Evolutionary conservation across 2,888 invertebrate genomes (phyloP).

Genomic region (Eupithecia vulgata): DNA sequence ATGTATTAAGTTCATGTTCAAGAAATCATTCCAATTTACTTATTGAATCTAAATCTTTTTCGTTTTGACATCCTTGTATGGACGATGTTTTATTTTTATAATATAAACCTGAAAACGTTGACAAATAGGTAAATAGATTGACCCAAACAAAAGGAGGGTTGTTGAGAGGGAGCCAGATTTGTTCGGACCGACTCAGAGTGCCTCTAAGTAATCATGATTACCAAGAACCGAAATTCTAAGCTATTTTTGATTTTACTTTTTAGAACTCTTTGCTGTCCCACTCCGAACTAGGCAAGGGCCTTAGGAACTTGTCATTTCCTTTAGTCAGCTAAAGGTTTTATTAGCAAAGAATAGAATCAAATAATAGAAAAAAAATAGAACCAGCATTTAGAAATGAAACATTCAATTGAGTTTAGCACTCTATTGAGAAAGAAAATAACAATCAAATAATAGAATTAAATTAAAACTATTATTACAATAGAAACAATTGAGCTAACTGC

Average conservation of each 20-base stretch:
- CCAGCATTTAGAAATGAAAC: no score
- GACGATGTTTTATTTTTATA: neutral
- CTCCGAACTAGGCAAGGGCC: neutral
- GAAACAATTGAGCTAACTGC: no score
- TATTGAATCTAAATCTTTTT: neutral
- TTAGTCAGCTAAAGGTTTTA: neutral
- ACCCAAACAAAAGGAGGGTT: neutral
- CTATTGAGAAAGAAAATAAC: no score
- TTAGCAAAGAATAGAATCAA: no score
- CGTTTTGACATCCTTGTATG: neutral
- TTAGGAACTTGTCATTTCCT: neutral
- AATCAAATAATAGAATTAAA: no score
- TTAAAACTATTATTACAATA: no score
- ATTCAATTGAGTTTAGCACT: no score
- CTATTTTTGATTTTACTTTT: neutral
- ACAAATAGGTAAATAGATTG: neutral
- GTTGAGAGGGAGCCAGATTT: neutral
- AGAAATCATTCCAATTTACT: slow-evolving; percentile 1
- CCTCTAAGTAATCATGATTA: neutral
- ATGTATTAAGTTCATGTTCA: neutral
- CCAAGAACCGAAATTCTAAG: neutral
- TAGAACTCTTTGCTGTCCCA: neutral
- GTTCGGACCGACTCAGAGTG: neutral
- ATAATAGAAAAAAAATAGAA: no score
- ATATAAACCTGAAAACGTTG: neutral